Conservation (phyloP, 2,888 invertebrate genomes). For the Polydrusus cervinus region DNA sequence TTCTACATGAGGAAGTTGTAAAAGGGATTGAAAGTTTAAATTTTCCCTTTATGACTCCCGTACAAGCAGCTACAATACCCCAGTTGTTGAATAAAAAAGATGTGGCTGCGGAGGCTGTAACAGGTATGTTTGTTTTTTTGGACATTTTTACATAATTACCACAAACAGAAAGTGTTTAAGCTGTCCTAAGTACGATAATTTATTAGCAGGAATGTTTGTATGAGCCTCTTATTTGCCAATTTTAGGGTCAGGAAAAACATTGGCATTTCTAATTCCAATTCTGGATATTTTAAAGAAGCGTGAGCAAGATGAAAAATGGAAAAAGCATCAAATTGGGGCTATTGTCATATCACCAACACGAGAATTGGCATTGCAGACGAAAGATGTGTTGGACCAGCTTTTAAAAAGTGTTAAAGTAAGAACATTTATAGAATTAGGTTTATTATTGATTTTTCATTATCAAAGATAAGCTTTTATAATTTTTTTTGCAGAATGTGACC, state of each 20-base stretch:
- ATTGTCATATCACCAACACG: constrained; percentile 96
- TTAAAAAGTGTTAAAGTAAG: constrained; percentile 71
- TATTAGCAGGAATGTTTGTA: neutral
- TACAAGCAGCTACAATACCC: constrained; percentile 91
- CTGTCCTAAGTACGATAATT: too few relatives aligned
- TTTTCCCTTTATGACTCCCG: constrained; percentile 77
- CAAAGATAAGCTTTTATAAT: neutral
- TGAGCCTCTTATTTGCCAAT: neutral
- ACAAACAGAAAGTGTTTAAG: too few relatives aligned
- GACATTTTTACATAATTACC: neutral
- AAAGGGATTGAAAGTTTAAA: constrained; percentile 72
- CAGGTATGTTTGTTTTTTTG: constrained; percentile 69
- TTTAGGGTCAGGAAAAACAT: constrained; percentile 95
- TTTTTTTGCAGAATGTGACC: constrained; percentile 68
- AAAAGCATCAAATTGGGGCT: constrained; percentile 86
- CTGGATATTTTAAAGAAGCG: constrained; percentile 86
- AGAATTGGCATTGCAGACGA: constrained; percentile 94
- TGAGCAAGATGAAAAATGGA: constrained; percentile 77
- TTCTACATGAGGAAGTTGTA: constrained; percentile 70
- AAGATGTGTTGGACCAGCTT: constrained; percentile 76
- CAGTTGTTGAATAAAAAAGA: constrained; percentile 92
- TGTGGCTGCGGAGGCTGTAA: constrained; percentile 98
- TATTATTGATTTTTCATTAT: neutral
- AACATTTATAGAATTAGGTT: constrained; percentile 53
- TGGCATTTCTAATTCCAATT: constrained; percentile 95